phyloP scores from a whole-genome alignment of 1,140 invertebrate species.

The Trichoplusia ni region DNA sequence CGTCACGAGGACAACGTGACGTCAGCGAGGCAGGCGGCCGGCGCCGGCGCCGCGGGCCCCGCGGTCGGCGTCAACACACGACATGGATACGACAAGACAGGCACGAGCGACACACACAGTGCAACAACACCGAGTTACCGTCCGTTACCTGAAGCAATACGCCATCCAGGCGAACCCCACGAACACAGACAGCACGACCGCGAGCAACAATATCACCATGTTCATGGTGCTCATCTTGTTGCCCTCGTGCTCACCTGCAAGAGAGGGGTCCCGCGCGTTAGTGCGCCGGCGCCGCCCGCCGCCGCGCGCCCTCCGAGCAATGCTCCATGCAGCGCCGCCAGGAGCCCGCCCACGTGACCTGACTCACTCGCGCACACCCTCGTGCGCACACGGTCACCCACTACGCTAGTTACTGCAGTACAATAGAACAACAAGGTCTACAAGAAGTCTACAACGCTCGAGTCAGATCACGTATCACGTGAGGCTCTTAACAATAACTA shows the following conservation, averaged over 20 bases:
- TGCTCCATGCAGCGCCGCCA: conserved; percentile 40
- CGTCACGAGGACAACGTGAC: conserved; percentile 36
- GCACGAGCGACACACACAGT: conserved; percentile 64
- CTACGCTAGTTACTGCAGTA: no score
- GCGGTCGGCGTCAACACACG: conserved; percentile 50
- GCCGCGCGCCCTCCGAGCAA: conserved; percentile 62
- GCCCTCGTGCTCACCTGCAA: conserved; percentile 86
- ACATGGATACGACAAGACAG: conserved; percentile 67
- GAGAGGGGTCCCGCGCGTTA: conserved; percentile 76
- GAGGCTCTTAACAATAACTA: no score
- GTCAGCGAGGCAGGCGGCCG: conserved; percentile 43
- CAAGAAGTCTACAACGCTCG: no score
- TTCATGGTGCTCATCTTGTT: conserved; percentile 93
- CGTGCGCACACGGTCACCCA: not conserved
- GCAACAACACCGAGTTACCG: conserved; percentile 77
- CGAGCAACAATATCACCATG: conserved; percentile 95
- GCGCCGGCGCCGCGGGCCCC: conserved; percentile 50
- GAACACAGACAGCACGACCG: conserved; percentile 95
- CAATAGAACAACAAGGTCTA: no score
- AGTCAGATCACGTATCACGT: no score
- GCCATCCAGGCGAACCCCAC: conserved; percentile 96
- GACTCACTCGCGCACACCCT: not conserved
- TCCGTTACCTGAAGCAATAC: conserved; percentile 95
- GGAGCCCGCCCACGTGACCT: not conserved
- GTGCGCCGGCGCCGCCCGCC: conserved; percentile 71